Conservation (phyloP, 2,888 invertebrate genomes). For the Scaptomyza cyrtandrae region DNA sequence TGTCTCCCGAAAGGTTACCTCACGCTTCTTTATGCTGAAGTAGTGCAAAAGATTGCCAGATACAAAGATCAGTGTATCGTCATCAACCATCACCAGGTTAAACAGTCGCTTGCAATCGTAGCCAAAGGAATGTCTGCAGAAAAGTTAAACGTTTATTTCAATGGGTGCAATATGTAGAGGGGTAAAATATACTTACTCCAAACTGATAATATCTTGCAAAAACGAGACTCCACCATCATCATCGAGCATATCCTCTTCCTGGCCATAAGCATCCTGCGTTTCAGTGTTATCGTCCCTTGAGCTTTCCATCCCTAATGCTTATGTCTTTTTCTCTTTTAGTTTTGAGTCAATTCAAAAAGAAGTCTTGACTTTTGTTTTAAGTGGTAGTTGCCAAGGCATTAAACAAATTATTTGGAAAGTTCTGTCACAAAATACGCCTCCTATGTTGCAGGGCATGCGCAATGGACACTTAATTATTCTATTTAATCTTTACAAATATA, state of each 20-base stretch:
- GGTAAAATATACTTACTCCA: constrained; percentile 65
- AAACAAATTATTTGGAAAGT: not conserved
- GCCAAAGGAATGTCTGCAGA: constrained; percentile 91
- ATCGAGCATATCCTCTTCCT: constrained; percentile 39
- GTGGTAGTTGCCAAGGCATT: constrained; percentile 56
- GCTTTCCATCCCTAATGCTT: constrained; percentile 54
- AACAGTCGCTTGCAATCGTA: constrained; percentile 93
- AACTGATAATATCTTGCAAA: constrained; percentile 63
- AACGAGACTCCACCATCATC: constrained; percentile 61
- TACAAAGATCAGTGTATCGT: constrained; percentile 90
- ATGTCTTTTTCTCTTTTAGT: not conserved
- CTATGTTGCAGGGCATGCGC: constrained; percentile 38
- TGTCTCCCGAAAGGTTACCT: constrained; percentile 89
- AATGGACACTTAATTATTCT: not conserved
- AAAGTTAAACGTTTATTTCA: not conserved
- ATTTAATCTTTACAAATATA: not conserved
- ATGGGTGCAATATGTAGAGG: not conserved
- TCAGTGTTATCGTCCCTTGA: constrained; percentile 46
- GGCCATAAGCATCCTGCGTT: constrained; percentile 34
- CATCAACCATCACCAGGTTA: constrained; percentile 92
- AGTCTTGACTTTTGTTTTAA: constrained; percentile 44
- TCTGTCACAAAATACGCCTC: not conserved
- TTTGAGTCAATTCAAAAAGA: constrained; percentile 57
- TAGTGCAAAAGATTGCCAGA: constrained; percentile 93
- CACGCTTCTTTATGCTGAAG: constrained; percentile 88